Evolutionary conservation across 2,113 vertebrate species (phyloP).

Genomic region (Agelaius tricolor): DNA sequence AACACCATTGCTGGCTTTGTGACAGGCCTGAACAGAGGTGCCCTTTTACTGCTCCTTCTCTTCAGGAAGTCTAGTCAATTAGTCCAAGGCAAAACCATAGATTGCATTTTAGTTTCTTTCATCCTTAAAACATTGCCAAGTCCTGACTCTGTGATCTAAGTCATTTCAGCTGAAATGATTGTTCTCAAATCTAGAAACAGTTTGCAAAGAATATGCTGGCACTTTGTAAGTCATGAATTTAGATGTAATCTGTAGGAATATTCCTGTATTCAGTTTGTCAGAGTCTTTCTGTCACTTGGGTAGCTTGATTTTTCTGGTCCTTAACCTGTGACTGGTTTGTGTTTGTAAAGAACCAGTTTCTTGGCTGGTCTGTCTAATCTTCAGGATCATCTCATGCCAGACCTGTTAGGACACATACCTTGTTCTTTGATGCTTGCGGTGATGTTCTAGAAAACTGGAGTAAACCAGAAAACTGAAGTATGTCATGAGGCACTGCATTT

Average conservation of each 20-base stretch:
- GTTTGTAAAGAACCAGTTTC: not conserved
- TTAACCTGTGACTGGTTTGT: not conserved
- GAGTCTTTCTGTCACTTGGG: not conserved
- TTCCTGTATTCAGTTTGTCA: not conserved
- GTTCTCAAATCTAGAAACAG: not conserved
- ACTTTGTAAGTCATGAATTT: not conserved
- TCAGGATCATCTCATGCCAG: not conserved
- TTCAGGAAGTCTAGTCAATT: constrained; percentile 77
- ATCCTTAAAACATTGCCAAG: constrained; percentile 41
- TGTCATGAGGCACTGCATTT: not conserved
- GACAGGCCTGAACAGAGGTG: constrained; percentile 78
- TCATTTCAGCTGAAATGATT: not conserved
- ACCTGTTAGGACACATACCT: not conserved
- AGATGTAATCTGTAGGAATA: not conserved
- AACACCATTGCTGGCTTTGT: constrained; percentile 75
- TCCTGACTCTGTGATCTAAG: not conserved
- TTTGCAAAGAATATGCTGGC: not conserved
- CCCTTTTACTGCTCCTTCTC: constrained; percentile 79
- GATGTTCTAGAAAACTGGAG: not conserved
- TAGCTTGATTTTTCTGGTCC: not conserved
- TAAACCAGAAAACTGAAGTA: not conserved
- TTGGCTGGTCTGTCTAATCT: not conserved
- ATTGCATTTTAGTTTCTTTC: constrained; percentile 48
- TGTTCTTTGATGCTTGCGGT: not conserved
- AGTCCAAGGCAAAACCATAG: constrained; percentile 61